Evolutionary conservation across 2,113 vertebrate genomes (phyloP), one percentile per base, ranked within the genome.

Genomic region (Centropus unirufus): DNA sequence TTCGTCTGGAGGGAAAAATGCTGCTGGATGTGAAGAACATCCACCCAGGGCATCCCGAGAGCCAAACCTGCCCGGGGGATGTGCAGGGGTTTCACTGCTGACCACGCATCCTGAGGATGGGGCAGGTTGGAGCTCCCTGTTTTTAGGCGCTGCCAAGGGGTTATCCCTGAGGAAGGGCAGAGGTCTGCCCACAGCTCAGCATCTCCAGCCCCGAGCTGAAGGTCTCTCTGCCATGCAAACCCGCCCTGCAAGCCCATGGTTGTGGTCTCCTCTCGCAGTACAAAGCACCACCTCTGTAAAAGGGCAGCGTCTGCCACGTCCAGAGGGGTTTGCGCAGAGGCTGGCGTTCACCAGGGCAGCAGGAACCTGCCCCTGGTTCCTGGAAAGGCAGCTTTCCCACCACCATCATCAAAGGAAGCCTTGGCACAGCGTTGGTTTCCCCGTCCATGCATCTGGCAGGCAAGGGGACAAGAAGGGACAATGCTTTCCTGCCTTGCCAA

Each of bases 361-460:
- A 2, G 61, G 57, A 51, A 59, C 26, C 27, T 51, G 30, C 68
- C 3, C 1, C 46, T 14, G 78, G 68, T 36, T 36, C 36, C 36
- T 36, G 36, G 36, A 36, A 36, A 36, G 36, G 36, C 36, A 36
- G 73, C 58, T 84, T 93, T 64, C 74, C 63, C 77, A 14, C 14
- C 30, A 5, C 11, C 7, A 8, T 1, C 0, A 2, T 5, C 2
- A 5, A 42, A 46, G 40, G 40, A 74, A 93, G 39, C 22, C 92
- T 44, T 0, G 0, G 26, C 52, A 11, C 2, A 3, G 47, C 0
- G 0, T 6, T 0, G 0, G 34, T 34, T 59, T 12, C 73, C 39
- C 42, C 3, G 3, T 8, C 21, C 74, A 11, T 1, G 5, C 2
- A 5, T 14, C 63, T 2, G 11, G 67, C n/a, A 61, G 27, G 75